Evolutionary conservation across 2,113 vertebrate genomes (phyloP).

Genomic region (Nothobranchius furzeri): DNA sequence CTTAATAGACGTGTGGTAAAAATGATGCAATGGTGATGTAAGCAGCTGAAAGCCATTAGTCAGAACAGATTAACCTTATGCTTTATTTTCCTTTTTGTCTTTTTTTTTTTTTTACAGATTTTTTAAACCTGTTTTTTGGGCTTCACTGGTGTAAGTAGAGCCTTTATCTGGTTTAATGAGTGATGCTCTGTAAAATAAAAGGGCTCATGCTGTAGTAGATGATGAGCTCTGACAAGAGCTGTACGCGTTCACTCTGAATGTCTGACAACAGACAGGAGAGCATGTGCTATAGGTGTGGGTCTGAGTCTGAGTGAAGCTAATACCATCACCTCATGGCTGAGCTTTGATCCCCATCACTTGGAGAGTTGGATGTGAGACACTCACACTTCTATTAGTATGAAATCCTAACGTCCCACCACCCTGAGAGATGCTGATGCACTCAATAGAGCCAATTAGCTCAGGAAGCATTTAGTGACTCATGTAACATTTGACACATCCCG

Average conservation of each 20-base stretch:
- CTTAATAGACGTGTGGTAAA: slow-evolving; percentile 56
- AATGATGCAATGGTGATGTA: slow-evolving; percentile 71
- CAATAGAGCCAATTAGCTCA: slow-evolving; percentile 65
- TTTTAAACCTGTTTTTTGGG: slow-evolving; percentile 4
- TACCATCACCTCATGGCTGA: slow-evolving; percentile 50
- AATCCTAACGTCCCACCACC: slow-evolving; percentile 20
- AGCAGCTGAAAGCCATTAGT: slow-evolving; percentile 64
- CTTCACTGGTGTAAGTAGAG: not conserved
- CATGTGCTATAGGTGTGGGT: slow-evolving; percentile 35
- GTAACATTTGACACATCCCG: slow-evolving; percentile 61
- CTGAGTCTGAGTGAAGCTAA: slow-evolving; percentile 50
- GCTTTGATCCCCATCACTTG: slow-evolving; percentile 67
- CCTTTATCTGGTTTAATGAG: not conserved
- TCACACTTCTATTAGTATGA: slow-evolving; percentile 10
- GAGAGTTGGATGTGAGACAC: slow-evolving; percentile 36
- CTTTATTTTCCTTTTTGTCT: slow-evolving; percentile 27
- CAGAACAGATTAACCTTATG: slow-evolving; percentile 47
- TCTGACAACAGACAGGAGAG: slow-evolving; percentile 7
- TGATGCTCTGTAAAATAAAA: not conserved
- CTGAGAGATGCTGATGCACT: slow-evolving; percentile 39
- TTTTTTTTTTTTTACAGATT: slow-evolving; percentile 25
- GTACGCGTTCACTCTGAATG: slow-evolving; percentile 41
- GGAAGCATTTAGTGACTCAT: slow-evolving; percentile 66
- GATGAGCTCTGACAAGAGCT: not conserved
- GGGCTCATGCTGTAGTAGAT: not conserved